Conservation (phyloP, 2,797 vertebrate species). For the Limnodromus scolopaceus region DNA sequence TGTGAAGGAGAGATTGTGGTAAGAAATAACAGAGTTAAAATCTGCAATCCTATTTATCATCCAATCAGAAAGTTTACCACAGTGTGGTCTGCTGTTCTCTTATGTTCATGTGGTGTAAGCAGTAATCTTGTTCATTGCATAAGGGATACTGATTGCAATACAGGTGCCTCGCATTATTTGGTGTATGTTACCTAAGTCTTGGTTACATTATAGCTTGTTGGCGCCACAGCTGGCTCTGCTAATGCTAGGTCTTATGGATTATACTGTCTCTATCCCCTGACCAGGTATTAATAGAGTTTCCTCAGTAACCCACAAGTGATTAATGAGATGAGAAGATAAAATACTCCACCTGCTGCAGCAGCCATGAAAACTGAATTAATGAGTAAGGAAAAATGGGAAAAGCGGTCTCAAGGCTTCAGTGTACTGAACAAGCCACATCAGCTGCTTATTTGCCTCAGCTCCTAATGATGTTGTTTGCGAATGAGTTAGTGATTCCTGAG, state of each 20-base stretch:
- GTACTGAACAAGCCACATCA: conserved; percentile 44
- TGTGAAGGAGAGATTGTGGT: neutral
- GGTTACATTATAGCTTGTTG: conserved; percentile 39
- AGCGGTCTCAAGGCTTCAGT: conserved; percentile 22
- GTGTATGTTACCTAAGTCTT: conserved; percentile 35
- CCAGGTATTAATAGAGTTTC: conserved; percentile 75
- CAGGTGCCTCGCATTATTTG: conserved; percentile 25
- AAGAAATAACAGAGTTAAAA: neutral
- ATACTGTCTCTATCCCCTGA: conserved; percentile 52
- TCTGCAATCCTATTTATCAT: neutral
- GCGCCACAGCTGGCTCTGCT: conserved; percentile 56
- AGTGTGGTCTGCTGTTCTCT: neutral
- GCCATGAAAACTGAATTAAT: conserved; percentile 75
- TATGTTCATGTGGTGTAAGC: neutral
- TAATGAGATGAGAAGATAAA: conserved; percentile 80
- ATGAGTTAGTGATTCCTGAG: conserved; percentile 55
- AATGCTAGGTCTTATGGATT: conserved; percentile 64
- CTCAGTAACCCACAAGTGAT: conserved; percentile 72
- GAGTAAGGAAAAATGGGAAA: conserved; percentile 3
- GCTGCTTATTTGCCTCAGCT: conserved; percentile 56
- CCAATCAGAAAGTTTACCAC: neutral
- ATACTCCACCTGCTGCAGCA: conserved; percentile 73
- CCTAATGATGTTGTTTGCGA: conserved; percentile 60
- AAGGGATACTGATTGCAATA: neutral
- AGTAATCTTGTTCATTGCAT: neutral